Conservation (phyloP, 2,888 invertebrate species). For the Drosophila falleni region DNA sequence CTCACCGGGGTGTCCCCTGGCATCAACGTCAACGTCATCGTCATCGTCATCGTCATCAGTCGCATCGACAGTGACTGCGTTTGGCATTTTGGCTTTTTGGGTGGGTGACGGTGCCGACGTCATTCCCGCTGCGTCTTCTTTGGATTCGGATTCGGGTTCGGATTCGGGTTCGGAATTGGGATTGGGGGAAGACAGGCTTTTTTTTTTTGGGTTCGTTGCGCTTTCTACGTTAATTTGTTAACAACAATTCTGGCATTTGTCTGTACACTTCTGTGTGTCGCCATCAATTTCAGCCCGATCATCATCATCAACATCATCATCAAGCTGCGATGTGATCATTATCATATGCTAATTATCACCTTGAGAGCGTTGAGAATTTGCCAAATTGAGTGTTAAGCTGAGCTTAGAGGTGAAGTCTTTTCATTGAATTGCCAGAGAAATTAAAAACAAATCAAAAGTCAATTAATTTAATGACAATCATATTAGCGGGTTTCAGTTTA, state of each 20-base stretch:
- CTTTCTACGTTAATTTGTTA: conserved; percentile 80
- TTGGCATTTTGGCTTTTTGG: conserved; percentile 66
- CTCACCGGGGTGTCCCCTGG: conserved; percentile 74
- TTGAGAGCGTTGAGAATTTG: conserved; percentile 42
- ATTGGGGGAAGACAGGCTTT: not conserved
- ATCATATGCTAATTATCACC: conserved; percentile 51
- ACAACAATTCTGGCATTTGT: conserved; percentile 69
- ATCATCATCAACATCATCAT: conserved; percentile 6
- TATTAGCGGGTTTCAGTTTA: conserved; percentile 6
- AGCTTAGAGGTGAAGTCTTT: conserved; percentile 19
- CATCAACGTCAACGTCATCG: conserved; percentile 75
- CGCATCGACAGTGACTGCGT: conserved; percentile 66
- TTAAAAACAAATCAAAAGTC: not conserved
- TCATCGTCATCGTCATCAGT: conserved; percentile 71
- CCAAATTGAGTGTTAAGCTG: conserved; percentile 53
- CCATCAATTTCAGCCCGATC: conserved; percentile 19
- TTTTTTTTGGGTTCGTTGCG: conserved; percentile 64
- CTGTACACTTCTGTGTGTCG: conserved; percentile 65
- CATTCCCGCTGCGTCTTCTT: conserved; percentile 67
- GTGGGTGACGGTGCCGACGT: conserved; percentile 74
- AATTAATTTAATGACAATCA: conserved; percentile 22
- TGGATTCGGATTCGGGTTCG: conserved; percentile 1
- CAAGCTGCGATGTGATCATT: conserved; percentile 44
- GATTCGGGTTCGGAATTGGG: conserved; percentile 6
- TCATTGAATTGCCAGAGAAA: conserved; percentile 20